phyloP scores from a whole-genome alignment of 2,888 invertebrate genomes.

The Drosophila stalkeri region DNA sequence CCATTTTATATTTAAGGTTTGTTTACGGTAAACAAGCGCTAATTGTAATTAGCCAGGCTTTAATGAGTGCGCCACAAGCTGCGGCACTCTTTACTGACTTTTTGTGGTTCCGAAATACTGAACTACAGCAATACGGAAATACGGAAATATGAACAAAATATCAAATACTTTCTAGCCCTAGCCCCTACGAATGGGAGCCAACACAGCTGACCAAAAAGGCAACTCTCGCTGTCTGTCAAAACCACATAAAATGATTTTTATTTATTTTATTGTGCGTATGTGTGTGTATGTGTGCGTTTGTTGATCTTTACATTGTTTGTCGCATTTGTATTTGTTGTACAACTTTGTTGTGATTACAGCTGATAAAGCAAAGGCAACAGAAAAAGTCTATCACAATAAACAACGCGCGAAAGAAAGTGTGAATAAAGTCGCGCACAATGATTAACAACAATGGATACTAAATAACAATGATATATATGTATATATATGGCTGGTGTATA shows the following conservation, averaged over 20 bases:
- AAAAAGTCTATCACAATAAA: slow-evolving; percentile 77
- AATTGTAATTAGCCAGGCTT: slow-evolving; percentile 72
- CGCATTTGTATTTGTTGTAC: slow-evolving; percentile 46
- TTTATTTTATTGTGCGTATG: slow-evolving; percentile 34
- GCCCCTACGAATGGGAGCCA: slow-evolving; percentile 40
- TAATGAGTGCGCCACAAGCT: slow-evolving; percentile 37
- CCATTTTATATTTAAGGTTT: slow-evolving; percentile 33
- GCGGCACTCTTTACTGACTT: slow-evolving; percentile 18
- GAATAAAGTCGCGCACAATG: slow-evolving; percentile 76
- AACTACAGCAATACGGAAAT: slow-evolving; percentile 3
- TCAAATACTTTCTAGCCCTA: slow-evolving; percentile 34
- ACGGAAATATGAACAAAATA: slow-evolving; percentile 4
- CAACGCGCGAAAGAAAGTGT: slow-evolving; percentile 71
- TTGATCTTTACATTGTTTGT: slow-evolving; percentile 53
- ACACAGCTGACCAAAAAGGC: slow-evolving; percentile 36
- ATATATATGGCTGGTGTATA: neutral
- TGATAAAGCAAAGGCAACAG: slow-evolving; percentile 70
- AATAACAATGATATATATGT: slow-evolving; percentile 63
- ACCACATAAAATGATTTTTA: slow-evolving; percentile 31
- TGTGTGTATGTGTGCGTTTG: slow-evolving; percentile 34
- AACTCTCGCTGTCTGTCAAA: slow-evolving; percentile 34
- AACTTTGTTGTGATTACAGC: slow-evolving; percentile 76
- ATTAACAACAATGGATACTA: slow-evolving; percentile 65
- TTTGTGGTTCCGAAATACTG: slow-evolving; percentile 32
- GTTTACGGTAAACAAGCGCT: slow-evolving; percentile 63